Base-by-base conservation (phyloP, 1,140 invertebrate species). In the Planococcus citri region DNA sequence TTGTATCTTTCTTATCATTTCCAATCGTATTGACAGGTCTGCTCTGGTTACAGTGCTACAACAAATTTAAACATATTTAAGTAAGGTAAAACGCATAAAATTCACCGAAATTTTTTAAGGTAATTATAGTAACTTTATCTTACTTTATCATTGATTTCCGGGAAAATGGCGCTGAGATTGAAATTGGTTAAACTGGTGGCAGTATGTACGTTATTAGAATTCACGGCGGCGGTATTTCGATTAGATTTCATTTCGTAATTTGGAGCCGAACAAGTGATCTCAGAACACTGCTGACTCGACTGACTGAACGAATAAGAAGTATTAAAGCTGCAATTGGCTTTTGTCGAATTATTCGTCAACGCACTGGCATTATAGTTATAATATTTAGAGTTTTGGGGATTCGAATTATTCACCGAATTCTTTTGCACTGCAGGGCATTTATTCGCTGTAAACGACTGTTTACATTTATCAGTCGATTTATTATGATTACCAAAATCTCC, bases 141-240 rank as follows among this genome's bases (percentile, higher is more conserved):
- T 75, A 86, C 85, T 80, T 86, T 85, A 74, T 83, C 82, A 76
- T 86, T 86, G 70, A 87, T 87, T 75, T 87, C 85, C 9, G 85
- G 85, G 75, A 86, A 86, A 70, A 87, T 87, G 0, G 85, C 85
- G 70, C 84, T 85, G 25, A 86, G 76, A 77, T 87, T 86, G 73
- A 87, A 87, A 72, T 86, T 86, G 0, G 85, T 85, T 12, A 87
- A 77, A 73, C 83, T 83, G 0, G 81, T 84, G 10, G 75, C 71
- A 69, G 68, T 9, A 64, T 64, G 60, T 24, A 4, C 17, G 17
- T 51, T 51, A 51, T 51, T 51, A 12, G 12, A 24, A 64, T 64
- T 64, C 60, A 64, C 22, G 9, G 24, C 17, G 4, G 10, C 60
- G 17, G 1, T 25, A 64, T 64, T 64, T 64, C 60, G 9, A 27